These are phyloP conservation scores for Forbesichthys papilliferus DNA, from an alignment of 2,113 vertebrate species.

Conservation along the genomic window DNA sequence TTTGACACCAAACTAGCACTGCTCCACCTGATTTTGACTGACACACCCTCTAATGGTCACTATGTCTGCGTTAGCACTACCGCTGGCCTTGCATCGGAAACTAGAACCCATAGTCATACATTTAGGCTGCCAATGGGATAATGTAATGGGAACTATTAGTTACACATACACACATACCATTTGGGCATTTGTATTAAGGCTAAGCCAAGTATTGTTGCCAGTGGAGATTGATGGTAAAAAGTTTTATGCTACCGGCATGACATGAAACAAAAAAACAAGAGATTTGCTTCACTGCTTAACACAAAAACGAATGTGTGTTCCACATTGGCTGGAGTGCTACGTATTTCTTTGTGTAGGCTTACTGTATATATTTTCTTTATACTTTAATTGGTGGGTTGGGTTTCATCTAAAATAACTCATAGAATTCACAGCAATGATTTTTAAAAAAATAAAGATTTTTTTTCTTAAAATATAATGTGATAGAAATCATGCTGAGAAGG, in stretches of 20 bases:
- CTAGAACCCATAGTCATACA: too few relatives aligned
- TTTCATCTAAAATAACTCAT: conserved; percentile 11
- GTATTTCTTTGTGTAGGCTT: conserved; percentile 5
- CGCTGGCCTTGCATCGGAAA: too few relatives aligned
- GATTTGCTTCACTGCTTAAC: conserved; percentile 10
- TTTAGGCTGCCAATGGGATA: too few relatives aligned
- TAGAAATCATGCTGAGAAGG: conserved; percentile 2
- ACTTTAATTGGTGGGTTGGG: conserved; percentile 1
- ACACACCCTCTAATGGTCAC: too few relatives aligned
- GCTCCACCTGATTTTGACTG: too few relatives aligned
- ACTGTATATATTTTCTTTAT: background rate
- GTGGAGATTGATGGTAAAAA: background rate
- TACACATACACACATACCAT: too few relatives aligned
- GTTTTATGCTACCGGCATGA: background rate
- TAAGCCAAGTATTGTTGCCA: background rate
- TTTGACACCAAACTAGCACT: too few relatives aligned
- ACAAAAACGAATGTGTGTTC: background rate
- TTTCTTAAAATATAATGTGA: conserved; percentile 11
- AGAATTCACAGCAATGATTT: conserved; percentile 53
- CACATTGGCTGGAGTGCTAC: background rate
- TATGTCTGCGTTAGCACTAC: too few relatives aligned
- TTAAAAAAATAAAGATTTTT: conserved; percentile 27
- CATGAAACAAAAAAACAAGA: conserved; percentile 6
- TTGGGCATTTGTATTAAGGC: too few relatives aligned
- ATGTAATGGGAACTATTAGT: too few relatives aligned